A percentile compares a stretch with the other conserved stretches of the same genome.
These are phyloP conservation scores for Drosophila flavopinicola DNA, from an alignment of 2,888 invertebrate genomes.

Conservation along the genomic window DNA sequence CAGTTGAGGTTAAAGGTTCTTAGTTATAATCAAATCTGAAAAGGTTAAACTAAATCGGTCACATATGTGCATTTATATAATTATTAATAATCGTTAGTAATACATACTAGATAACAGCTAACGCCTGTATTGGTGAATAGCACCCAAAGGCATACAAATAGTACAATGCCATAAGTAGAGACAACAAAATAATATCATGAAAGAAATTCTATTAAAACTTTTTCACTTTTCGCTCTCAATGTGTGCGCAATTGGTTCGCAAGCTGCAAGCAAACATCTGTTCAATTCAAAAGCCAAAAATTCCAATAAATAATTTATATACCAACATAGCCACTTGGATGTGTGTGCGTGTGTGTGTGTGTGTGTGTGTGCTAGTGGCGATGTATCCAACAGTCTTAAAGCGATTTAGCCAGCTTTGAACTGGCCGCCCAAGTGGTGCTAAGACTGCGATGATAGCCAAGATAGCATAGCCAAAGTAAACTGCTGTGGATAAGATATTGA, in stretches of 20 bases:
- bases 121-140: background rate
- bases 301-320: slow-evolving; percentile 77
- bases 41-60: too few relatives aligned
- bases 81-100: too few relatives aligned
- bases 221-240: slow-evolving; percentile 62
- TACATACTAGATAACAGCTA: too few relatives aligned
- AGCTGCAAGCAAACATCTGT: slow-evolving; percentile 29
- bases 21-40: too few relatives aligned
- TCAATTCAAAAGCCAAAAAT: slow-evolving; percentile 72
- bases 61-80: too few relatives aligned
- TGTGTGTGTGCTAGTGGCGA: slow-evolving; percentile 1
- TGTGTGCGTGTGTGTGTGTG: slow-evolving; percentile 2
- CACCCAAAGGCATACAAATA: slow-evolving; percentile 4
- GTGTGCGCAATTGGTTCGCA: slow-evolving; percentile 26
- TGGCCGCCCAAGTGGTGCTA: slow-evolving; percentile 34
- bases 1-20: too few relatives aligned
- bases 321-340: slow-evolving; percentile 10
- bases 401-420: slow-evolving; percentile 56
- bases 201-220: slow-evolving; percentile 77
- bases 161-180: slow-evolving; percentile 22
- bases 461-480: slow-evolving; percentile 20
- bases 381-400: slow-evolving; percentile 52
- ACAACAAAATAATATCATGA: slow-evolving; percentile 31
- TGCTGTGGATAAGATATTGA: slow-evolving; percentile 46
- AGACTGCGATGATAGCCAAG: slow-evolving; percentile 37